A percentile compares a stretch with the other conserved stretches of the same genome.
These are phyloP conservation scores for Tetranychus piercei DNA, from an alignment of 2,888 invertebrate genomes.

Conservation along the genomic window DNA sequence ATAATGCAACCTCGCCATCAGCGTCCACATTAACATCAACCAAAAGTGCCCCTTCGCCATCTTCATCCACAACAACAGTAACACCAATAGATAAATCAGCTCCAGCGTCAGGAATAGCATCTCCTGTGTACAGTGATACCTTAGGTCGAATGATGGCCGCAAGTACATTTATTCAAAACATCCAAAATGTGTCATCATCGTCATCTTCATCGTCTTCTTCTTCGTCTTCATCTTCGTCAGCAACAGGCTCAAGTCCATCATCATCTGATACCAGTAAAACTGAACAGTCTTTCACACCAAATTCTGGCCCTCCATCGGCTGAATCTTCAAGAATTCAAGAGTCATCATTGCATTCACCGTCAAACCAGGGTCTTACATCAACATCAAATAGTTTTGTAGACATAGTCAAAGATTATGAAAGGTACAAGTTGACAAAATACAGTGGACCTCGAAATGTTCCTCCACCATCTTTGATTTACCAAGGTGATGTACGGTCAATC, in stretches of 20 bases:
- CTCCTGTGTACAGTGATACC: neutral
- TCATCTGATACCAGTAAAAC: neutral
- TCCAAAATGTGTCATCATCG: neutral
- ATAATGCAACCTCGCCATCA: neutral
- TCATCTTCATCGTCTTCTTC: neutral
- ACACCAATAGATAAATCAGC: neutral
- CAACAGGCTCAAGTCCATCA: neutral
- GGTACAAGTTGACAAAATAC: neutral
- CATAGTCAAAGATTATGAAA: slow-evolving; percentile 10
- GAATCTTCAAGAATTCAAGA: neutral
- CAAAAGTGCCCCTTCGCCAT: neutral
- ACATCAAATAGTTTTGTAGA: slow-evolving; percentile 3
- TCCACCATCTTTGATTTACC: neutral
- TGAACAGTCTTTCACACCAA: neutral
- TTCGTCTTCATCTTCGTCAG: neutral
- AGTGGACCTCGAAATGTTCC: neutral
- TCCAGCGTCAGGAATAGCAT: neutral
- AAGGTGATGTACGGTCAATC: neutral
- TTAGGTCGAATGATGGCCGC: neutral
- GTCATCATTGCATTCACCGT: no score
- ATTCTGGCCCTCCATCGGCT: neutral
- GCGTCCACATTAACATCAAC: neutral
- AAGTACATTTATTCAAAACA: neutral
- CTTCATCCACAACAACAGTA: neutral
- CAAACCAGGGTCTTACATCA: neutral